Base-by-base conservation (phyloP, 2,797 vertebrate genomes). In the Lophius americanus region DNA sequence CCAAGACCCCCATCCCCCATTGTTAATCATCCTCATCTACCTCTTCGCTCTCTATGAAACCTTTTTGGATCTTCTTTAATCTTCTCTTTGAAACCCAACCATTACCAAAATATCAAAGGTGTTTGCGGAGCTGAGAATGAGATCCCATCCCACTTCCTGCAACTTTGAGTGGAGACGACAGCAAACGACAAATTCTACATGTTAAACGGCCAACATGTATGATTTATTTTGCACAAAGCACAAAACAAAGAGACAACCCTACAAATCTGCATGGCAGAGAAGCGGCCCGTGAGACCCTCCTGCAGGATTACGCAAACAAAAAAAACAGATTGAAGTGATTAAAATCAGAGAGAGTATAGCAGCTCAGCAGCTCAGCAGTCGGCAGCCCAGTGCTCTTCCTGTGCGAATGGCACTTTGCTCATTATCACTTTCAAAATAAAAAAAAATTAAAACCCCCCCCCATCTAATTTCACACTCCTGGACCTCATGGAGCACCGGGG, bases 381-480 rank as follows among this genome's bases (percentile, higher is more conserved):
- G 81, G 76, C 76, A 74, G 73, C 63, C 41, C 68, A 35, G 71
- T 64, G 74, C 81, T 86, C 90, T 83, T 93, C 90, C 86, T 90
- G 89, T 70, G 89, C 81, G 78, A 85, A 80, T 65, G 81, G 72
- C 91, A 79, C 90, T 85, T 82, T 86, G 84, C 92, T 93, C 89
- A 93, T 94, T 94, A 93, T 93, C 93, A 92, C 93, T 89, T 92
- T 76, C 78, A 44, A 44, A 11, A 44, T 23, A 23, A 1, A 23
- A 23, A 23, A 23, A 23, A 23, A 23, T 23, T 23, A 66, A 80
- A 79, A 92, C 90, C 86, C 86, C 86, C 86, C 82, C 60, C 55
- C 86, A 62, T 87, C 88, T 87, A 83, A 86, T 91, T 92, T 93
- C 92, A 92, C 92, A 93, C 92, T 81, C 70, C 64, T 70, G 81